Evolutionary conservation across 2,113 vertebrate species (phyloP).

Genomic region (Romanogobio albipinnatus): DNA sequence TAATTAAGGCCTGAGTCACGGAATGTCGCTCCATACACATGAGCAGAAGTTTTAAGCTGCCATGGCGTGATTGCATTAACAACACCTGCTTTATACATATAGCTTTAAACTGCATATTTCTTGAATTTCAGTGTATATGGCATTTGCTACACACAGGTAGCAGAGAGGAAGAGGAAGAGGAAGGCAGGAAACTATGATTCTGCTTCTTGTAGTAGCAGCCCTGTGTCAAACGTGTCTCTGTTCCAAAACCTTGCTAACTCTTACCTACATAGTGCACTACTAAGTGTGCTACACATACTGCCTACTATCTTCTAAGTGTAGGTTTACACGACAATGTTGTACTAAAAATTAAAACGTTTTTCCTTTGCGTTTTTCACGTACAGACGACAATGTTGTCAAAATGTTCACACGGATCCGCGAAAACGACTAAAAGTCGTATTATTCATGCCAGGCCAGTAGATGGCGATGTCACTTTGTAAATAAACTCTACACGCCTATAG

Average conservation of each 20-base stretch:
- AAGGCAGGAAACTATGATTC: not conserved
- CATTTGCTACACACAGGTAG: not conserved
- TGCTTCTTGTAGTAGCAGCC: not conserved
- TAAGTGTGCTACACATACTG: not conserved
- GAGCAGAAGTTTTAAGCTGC: constrained; percentile 27
- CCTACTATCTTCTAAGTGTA: not conserved
- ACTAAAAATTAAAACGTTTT: too few relatives aligned
- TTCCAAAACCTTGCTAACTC: not conserved
- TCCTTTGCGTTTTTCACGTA: too few relatives aligned
- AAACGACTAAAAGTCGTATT: too few relatives aligned
- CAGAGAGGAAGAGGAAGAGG: constrained; percentile 22
- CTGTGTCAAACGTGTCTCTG: not conserved
- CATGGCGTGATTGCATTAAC: constrained; percentile 10
- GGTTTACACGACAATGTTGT: too few relatives aligned
- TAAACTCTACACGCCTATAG: too few relatives aligned
- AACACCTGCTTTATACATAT: not conserved
- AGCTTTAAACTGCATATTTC: constrained; percentile 5
- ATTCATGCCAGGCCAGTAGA: too few relatives aligned
- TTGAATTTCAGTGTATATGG: constrained; percentile 30
- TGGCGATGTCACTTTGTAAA: too few relatives aligned
- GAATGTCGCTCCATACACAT: not conserved
- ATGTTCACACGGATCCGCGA: not conserved
- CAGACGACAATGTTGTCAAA: too few relatives aligned
- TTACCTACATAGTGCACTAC: not conserved
- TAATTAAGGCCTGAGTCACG: constrained; percentile 30